Evolutionary conservation across 2,888 invertebrate species (phyloP).

Genomic region (Scaptomyza parva): DNA sequence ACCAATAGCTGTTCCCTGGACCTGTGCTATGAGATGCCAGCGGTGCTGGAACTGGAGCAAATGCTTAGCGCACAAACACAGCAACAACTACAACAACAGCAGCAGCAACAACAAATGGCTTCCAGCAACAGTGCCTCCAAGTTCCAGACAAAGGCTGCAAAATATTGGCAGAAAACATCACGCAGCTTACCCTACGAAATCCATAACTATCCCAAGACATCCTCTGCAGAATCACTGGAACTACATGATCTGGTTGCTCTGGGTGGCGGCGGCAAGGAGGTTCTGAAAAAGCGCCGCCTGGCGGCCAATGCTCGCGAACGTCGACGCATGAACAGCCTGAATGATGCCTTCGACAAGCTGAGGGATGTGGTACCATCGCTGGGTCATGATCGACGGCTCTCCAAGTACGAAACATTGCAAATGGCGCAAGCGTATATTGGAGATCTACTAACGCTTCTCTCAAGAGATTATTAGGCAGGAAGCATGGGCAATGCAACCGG

Average conservation of each 20-base stretch:
- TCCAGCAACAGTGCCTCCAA: slow-evolving; percentile 18
- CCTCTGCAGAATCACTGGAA: neutral
- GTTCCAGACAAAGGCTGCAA: slow-evolving; percentile 42
- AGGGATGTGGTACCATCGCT: slow-evolving; percentile 90
- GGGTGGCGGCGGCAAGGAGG: slow-evolving; percentile 47
- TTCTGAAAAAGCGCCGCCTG: slow-evolving; percentile 86
- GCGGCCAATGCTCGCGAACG: slow-evolving; percentile 91
- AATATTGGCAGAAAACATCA: slow-evolving; percentile 42
- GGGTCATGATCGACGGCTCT: slow-evolving; percentile 89
- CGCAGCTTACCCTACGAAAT: slow-evolving; percentile 55
- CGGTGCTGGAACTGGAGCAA: slow-evolving; percentile 66
- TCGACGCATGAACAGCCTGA: slow-evolving; percentile 90
- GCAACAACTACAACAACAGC: slow-evolving; percentile 19
- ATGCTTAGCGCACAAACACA: slow-evolving; percentile 55
- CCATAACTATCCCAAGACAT: slow-evolving; percentile 4
- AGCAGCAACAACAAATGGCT: slow-evolving; percentile 26
- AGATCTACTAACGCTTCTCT: slow-evolving; percentile 88
- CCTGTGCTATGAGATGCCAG: slow-evolving; percentile 52
- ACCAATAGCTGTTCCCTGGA: slow-evolving; percentile 56
- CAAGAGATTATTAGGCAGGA: slow-evolving; percentile 68
- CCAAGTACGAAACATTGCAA: slow-evolving; percentile 91
- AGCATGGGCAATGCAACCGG: slow-evolving; percentile 7
- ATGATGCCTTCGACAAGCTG: slow-evolving; percentile 90
- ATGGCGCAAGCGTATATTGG: slow-evolving; percentile 92
- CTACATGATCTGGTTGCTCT: neutral